Conservation (phyloP, 2,797 vertebrate species). For the Luscinia megarhynchos region DNA sequence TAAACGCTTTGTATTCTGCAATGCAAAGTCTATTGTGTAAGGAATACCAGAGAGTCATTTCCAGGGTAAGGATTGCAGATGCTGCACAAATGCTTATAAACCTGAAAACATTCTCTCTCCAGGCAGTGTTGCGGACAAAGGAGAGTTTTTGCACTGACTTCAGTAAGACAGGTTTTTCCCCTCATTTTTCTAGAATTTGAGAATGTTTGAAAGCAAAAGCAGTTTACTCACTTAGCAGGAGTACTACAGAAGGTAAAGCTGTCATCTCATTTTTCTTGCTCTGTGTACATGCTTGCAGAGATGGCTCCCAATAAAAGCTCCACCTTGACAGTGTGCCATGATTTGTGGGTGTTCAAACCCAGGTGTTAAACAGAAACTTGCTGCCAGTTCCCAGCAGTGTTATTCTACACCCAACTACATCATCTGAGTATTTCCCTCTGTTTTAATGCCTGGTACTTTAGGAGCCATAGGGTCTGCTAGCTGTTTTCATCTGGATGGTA, state of each 20-base stretch:
- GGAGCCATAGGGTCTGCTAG: neutral
- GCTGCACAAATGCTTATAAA: neutral
- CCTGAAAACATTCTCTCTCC: neutral
- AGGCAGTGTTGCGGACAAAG: neutral
- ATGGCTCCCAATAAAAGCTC: neutral
- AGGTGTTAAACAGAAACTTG: neutral
- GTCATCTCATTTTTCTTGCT: neutral
- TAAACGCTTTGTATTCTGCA: constrained; percentile 7
- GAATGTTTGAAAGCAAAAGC: neutral
- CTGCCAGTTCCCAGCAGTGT: neutral
- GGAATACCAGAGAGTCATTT: neutral
- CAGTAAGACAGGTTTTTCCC: neutral
- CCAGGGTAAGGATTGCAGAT: neutral
- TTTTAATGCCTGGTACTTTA: neutral
- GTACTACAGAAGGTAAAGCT: neutral
- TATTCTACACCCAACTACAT: neutral
- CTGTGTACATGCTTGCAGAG: neutral
- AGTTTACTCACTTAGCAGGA: neutral
- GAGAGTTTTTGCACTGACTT: neutral
- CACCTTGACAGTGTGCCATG: neutral
- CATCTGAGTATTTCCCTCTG: neutral
- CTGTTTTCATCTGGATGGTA: constrained; percentile 6
- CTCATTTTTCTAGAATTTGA: neutral
- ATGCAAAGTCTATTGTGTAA: neutral
- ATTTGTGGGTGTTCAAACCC: neutral